Base-by-base conservation (phyloP, 1,140 invertebrate species). In the Galleria mellonella region DNA sequence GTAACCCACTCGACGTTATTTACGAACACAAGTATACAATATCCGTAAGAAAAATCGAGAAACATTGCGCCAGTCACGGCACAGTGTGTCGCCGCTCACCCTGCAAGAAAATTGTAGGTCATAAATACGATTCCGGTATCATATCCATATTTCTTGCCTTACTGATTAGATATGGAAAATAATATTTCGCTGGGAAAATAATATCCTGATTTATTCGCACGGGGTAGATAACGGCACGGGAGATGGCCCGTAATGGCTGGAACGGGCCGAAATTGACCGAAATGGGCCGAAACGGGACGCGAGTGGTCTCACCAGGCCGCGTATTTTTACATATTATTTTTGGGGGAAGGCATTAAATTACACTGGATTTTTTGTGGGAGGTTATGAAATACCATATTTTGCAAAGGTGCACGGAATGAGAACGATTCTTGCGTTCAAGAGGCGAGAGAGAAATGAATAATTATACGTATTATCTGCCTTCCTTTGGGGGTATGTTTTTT, bases 311-410 rank as follows among this genome's bases (percentile, higher is more conserved):
- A 51, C 54, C 53, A 14, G 33, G 43, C 43, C 55, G 58, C 17
- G 65, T 62, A 72, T 75, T 75, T 82, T 78, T 78, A 79, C 72
- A 78, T 77, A 76, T 77, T 73, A 72, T 68, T 65, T 23, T 63
- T 63, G 62, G 46, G 43, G 54, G 61, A 55, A 51, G 52, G 65
- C 70, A 70, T 73, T 78, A 77, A 78, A 77, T 77, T 82, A 82
- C 61, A 44, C 45, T 33, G 64, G 67, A 63, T 69, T 79, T 77
- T 69, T 76, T 69, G 44, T 35, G 47, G 30, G 55, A 59, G 60
- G 48, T 74, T 76, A 78, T 73, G 72, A 66, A 60, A 59, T 50
- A 73, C 63, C 72, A 77, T 83, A 79, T 79, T 79, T 83, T 60
- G 56, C 49, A 47, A 62, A 71, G 72, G 73, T 68, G 72, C 54